Base-by-base conservation (phyloP, 2,888 invertebrate species). In the Cryptocephalus moraei region DNA sequence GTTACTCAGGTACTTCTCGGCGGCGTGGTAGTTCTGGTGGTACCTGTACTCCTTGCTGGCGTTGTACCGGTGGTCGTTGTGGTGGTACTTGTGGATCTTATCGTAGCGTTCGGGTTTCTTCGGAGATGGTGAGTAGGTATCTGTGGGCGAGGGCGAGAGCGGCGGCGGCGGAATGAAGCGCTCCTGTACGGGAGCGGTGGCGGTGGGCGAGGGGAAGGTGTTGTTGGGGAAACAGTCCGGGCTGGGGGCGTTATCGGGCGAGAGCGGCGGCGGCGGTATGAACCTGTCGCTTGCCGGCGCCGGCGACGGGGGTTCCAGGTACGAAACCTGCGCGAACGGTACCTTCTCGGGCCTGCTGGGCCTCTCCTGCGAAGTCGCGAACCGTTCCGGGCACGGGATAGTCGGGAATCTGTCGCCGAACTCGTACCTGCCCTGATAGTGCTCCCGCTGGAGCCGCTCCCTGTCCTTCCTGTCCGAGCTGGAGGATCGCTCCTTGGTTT, bases 201-300 rank as follows among this genome's bases (percentile, higher is more conserved):
- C 59, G 32, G 67, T 67, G n/a, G 72, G 77, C 53, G 77, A 76
- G 34, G 72, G 67, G 55, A 69, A 67, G 11, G 68, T 63, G 49
- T 68, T 75, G 71, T 70, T 77, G 68, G 75, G 73, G 71, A 73
- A 78, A 69, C 75, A 79, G 70, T 76, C 79, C 68, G 75, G 78
- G 73, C 79, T 72, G 36, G 62, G 80, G 22, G 59, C 50, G 38
- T 50, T 50, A 9, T 51, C 55, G 39, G 50, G 60, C 62, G 80
- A 79, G 61, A 81, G 70, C 64, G 81, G 81, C 60, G 82, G 80
- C 60, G 73, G 73, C 43, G 81, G 80, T 13, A 53, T 51, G 43
- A 55, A 75, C 43, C 74, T 67, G 58, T 76, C 76, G 61, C 71
- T 73, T 34, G 75, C 71, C 12, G 77, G 77, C 47, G 77, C 77